Evolutionary conservation across 2,888 invertebrate species (phyloP).

Genomic region (Athetis lepigone): DNA sequence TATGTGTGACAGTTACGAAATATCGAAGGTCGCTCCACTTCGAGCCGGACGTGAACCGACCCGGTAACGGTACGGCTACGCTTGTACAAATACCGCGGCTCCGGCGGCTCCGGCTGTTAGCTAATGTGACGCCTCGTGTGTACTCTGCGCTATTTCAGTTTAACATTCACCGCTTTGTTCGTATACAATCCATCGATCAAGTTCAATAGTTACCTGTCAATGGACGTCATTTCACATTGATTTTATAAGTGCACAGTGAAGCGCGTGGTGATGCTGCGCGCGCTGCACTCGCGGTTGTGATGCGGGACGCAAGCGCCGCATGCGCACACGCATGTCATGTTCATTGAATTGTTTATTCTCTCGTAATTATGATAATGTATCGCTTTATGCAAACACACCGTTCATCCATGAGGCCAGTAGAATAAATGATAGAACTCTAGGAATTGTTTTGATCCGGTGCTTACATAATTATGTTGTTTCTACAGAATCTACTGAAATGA

Average conservation of each 20-base stretch:
- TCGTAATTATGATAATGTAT: conserved; percentile 57
- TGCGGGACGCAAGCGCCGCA: conserved; percentile 36
- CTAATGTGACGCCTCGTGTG: conserved; percentile 9
- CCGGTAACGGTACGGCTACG: conserved; percentile 23
- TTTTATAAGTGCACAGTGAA: conserved; percentile 13
- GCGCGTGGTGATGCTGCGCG: conserved; percentile 39
- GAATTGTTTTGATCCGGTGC: background rate
- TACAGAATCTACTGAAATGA: background rate
- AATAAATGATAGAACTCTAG: background rate
- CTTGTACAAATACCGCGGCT: conserved; percentile 5
- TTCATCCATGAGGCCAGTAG: conserved; percentile 19
- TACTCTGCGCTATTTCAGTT: conserved; percentile 12
- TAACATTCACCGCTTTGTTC: background rate
- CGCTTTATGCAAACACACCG: conserved; percentile 13
- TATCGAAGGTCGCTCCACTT: conserved; percentile 7
- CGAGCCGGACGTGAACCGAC: conserved; percentile 34
- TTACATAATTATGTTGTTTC: background rate
- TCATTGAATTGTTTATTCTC: conserved; percentile 35
- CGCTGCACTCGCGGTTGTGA: conserved; percentile 22
- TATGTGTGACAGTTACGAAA: conserved; percentile 25
- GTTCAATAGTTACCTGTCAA: background rate
- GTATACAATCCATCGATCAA: background rate
- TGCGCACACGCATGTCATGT: conserved; percentile 19
- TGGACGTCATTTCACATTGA: background rate
- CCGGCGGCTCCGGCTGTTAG: background rate